A percentile compares a stretch with the other conserved stretches of the same genome.
Evolutionary conservation across 2,797 vertebrate genomes (phyloP).

Genomic region (Diplodus sargus): DNA sequence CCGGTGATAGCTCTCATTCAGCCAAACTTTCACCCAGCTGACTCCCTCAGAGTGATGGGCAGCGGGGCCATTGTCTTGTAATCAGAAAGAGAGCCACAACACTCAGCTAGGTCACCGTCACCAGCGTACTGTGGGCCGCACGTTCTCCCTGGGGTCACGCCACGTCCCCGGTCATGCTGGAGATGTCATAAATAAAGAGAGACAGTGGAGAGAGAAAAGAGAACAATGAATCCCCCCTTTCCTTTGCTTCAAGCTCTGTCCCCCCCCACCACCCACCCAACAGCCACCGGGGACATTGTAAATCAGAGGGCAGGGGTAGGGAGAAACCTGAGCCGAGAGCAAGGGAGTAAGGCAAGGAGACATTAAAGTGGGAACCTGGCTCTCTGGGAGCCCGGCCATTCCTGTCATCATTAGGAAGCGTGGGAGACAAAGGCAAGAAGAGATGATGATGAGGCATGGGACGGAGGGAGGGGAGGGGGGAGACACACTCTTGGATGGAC

Average conservation of each 20-base stretch:
- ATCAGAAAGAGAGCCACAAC: slow-evolving; percentile 65
- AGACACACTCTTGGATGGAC: slow-evolving; percentile 6
- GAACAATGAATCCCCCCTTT: slow-evolving; percentile 73
- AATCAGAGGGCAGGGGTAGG: slow-evolving; percentile 77
- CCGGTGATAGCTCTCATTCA: slow-evolving; percentile 70
- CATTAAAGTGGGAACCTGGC: slow-evolving; percentile 75
- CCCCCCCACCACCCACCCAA: slow-evolving; percentile 41
- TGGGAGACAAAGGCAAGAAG: slow-evolving; percentile 70
- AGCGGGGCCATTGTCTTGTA: slow-evolving; percentile 70
- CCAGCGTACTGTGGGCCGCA: slow-evolving; percentile 35
- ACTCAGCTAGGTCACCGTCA: slow-evolving; percentile 51
- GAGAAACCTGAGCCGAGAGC: slow-evolving; percentile 72
- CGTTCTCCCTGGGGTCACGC: slow-evolving; percentile 71
- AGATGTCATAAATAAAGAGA: slow-evolving; percentile 84
- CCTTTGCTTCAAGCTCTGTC: slow-evolving; percentile 50
- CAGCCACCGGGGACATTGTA: slow-evolving; percentile 76
- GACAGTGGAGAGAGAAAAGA: slow-evolving; percentile 68
- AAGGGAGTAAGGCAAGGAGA: slow-evolving; percentile 72
- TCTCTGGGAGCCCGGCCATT: slow-evolving; percentile 49
- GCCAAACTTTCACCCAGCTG: slow-evolving; percentile 76
- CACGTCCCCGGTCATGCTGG: slow-evolving; percentile 69
- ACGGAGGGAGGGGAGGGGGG: background rate
- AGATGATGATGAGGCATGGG: slow-evolving; percentile 40
- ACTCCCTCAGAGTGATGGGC: slow-evolving; percentile 74
- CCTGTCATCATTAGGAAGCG: slow-evolving; percentile 66